Conservation (phyloP, 2,113 vertebrate species). For the Mus pahari region DNA sequence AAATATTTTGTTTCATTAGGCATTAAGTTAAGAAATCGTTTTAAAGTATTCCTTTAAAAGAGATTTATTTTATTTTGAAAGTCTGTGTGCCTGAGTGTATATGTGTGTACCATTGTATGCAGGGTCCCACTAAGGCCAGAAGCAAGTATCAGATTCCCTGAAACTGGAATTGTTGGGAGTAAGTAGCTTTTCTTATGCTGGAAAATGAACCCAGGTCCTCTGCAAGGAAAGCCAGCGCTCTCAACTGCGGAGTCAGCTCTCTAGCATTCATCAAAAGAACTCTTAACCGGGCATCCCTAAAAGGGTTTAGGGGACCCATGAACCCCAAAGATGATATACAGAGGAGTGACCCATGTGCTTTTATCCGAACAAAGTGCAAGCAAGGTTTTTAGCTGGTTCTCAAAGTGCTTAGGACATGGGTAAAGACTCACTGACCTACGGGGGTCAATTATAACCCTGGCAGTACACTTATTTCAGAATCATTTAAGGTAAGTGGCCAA, state of each 20-base stretch:
- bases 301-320: no score
- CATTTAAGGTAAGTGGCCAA: conserved; percentile 6
- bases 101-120: no score
- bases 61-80: not conserved
- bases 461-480: not conserved
- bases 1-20: conserved; percentile 29
- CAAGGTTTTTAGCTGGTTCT: not conserved
- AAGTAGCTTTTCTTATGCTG: not conserved
- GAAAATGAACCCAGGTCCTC: not conserved
- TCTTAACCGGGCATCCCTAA: not conserved
- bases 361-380: not conserved
- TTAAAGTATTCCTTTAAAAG: not conserved
- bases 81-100: not conserved
- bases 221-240: not conserved
- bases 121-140: not conserved
- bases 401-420: conserved; percentile 5
- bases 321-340: not conserved
- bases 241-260: not conserved
- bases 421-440: not conserved
- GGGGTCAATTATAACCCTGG: not conserved
- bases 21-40: not conserved
- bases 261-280: not conserved
- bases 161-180: not conserved
- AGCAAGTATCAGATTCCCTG: not conserved
- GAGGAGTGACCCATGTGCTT: not conserved